Percentiles rank a stretch among this genome's conserved stretches.
phyloP scores from a whole-genome alignment of 2,888 invertebrate genomes.

The Empis stercorea region DNA sequence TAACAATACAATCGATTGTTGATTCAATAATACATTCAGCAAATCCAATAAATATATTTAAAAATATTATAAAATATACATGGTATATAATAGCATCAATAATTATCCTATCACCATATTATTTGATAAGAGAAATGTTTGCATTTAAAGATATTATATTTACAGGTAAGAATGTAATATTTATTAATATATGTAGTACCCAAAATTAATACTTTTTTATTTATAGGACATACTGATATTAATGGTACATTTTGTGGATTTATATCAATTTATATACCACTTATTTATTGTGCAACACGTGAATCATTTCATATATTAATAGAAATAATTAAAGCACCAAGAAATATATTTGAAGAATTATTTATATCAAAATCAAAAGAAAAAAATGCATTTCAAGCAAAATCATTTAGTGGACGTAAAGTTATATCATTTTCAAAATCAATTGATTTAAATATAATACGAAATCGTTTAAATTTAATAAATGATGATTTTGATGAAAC shows the following conservation, averaged over 20 bases:
- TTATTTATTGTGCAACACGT: constrained; percentile 27
- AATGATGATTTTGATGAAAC: constrained; percentile 27
- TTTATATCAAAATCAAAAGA: constrained; percentile 27
- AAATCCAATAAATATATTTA: constrained; percentile 35
- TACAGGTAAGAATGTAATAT: constrained; percentile 10
- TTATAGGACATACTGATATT: constrained; percentile 21
- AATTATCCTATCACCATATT: constrained; percentile 20
- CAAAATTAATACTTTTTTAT: no score
- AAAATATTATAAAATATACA: constrained; percentile 24
- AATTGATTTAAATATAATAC: constrained; percentile 28
- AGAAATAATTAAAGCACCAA: constrained; percentile 29
- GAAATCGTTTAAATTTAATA: constrained; percentile 20
- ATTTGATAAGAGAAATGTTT: constrained; percentile 23
- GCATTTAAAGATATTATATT: constrained; percentile 26
- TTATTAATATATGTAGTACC: not conserved
- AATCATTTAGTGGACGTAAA: constrained; percentile 33
- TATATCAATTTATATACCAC: constrained; percentile 26
- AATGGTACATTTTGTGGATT: constrained; percentile 25
- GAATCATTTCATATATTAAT: constrained; percentile 27
- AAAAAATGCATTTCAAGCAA: constrained; percentile 28
- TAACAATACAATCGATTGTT: constrained; percentile 32
- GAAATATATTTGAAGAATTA: constrained; percentile 31
- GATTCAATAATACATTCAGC: constrained; percentile 33
- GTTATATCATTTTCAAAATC: constrained; percentile 31
- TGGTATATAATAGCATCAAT: constrained; percentile 24